phyloP scores from a whole-genome alignment of 2,797 vertebrate genomes.

The Sebastes minor region DNA sequence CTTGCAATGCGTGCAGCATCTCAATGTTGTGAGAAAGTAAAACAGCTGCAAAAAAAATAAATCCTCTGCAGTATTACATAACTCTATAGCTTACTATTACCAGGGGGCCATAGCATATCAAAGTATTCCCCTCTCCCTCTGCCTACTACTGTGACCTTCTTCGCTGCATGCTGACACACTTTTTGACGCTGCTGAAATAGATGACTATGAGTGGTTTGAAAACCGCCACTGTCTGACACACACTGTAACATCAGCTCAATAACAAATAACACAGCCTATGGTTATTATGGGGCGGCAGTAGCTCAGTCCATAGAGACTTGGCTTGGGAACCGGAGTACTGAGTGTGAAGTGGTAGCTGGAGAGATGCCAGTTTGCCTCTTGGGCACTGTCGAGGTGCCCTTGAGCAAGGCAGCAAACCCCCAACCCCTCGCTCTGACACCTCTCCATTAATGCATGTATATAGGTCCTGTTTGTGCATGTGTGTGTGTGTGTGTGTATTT shows the following conservation, averaged over 20 bases:
- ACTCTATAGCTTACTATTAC: constrained; percentile 69
- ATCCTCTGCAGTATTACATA: constrained; percentile 84
- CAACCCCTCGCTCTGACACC: too few relatives aligned
- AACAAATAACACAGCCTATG: background rate
- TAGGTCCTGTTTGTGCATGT: too few relatives aligned
- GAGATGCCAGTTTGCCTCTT: too few relatives aligned
- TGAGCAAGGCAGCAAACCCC: too few relatives aligned
- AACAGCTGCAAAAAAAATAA: constrained; percentile 44
- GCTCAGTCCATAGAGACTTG: too few relatives aligned
- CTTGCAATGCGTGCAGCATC: constrained; percentile 53
- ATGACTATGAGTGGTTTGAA: constrained; percentile 1
- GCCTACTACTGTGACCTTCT: constrained; percentile 50
- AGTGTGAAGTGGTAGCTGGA: too few relatives aligned
- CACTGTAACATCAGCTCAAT: background rate
- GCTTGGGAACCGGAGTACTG: too few relatives aligned
- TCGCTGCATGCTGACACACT: constrained; percentile 52
- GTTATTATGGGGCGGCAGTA: background rate
- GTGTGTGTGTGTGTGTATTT: too few relatives aligned
- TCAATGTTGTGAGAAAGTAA: constrained; percentile 65
- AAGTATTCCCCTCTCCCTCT: constrained; percentile 15
- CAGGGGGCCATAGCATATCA: constrained; percentile 54
- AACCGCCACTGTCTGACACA: background rate
- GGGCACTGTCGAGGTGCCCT: too few relatives aligned
- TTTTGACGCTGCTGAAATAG: constrained; percentile 25
- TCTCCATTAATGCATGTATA: too few relatives aligned